These are phyloP conservation scores for Heteropelma amictum DNA, from an alignment of 2,888 invertebrate species.

Conservation along the genomic window DNA sequence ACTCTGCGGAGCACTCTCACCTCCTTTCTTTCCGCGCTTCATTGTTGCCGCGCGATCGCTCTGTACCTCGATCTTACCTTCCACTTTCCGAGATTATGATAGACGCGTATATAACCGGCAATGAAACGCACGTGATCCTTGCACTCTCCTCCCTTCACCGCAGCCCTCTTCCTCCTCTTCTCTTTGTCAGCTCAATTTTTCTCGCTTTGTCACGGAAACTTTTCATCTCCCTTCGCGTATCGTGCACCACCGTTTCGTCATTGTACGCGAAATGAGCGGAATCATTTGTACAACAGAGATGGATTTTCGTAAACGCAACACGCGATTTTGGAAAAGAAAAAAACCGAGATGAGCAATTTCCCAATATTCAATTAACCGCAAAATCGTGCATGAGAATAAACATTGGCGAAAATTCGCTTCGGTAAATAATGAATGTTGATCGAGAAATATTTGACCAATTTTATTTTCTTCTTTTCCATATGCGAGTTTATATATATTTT, in stretches of 20 bases:
- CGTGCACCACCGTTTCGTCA: slow-evolving; percentile 17
- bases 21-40: slow-evolving; percentile 52
- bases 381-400: not conserved
- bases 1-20: slow-evolving; percentile 48
- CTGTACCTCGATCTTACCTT: not conserved
- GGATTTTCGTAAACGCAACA: not conserved
- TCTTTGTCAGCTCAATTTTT: slow-evolving; percentile 23
- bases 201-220: slow-evolving; percentile 12
- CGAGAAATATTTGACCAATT: too few species aligned
- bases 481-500: too few species aligned
- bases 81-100: not conserved
- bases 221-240: slow-evolving; percentile 22
- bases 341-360: not conserved
- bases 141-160: slow-evolving; percentile 6
- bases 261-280: too few species aligned
- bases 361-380: too few species aligned
- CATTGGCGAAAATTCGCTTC: not conserved
- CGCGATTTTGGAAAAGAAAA: not conserved
- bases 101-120: slow-evolving; percentile 19
- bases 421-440: too few species aligned
- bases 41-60: slow-evolving; percentile 41
- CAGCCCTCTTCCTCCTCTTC: too few species aligned
- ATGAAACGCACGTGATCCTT: slow-evolving; percentile 35
- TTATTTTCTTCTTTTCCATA: too few species aligned
- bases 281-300: too few species aligned